These are phyloP conservation scores for Chaenocephalus aceratus DNA, from an alignment of 2,113 vertebrate genomes.

Conservation along the genomic window DNA sequence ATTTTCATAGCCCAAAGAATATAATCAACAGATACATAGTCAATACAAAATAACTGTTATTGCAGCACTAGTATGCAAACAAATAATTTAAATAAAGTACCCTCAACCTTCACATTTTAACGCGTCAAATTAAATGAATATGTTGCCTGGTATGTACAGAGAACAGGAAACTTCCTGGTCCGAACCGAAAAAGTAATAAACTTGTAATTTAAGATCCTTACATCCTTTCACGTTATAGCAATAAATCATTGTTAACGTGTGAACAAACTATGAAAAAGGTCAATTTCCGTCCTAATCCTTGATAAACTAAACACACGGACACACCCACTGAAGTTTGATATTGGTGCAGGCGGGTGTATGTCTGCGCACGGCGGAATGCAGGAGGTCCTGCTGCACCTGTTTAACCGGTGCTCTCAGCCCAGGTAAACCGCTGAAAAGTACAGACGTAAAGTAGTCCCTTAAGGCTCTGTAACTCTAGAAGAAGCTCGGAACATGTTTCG, in stretches of 20 bases:
- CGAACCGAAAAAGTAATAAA: background rate
- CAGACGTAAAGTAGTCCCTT: background rate
- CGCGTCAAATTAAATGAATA: background rate
- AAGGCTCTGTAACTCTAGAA: background rate
- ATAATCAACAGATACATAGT: background rate
- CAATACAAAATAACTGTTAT: too few species aligned
- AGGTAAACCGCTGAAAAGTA: background rate
- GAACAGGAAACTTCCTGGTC: background rate
- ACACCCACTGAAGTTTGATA: background rate
- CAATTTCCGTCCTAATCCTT: background rate
- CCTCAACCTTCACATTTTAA: background rate
- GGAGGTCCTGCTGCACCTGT: constrained; percentile 64
- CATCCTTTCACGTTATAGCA: rapidly evolving
- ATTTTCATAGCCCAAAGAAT: background rate
- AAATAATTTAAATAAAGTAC: background rate
- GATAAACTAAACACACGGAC: background rate
- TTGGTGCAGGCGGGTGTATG: constrained; percentile 8
- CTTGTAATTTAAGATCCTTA: background rate
- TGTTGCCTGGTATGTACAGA: background rate
- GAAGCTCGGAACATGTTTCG: background rate
- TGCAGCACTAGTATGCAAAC: background rate
- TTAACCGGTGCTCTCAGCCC: constrained; percentile 26
- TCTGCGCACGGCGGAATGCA: constrained; percentile 47
- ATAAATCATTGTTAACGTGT: background rate
- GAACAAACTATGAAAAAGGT: background rate